These are phyloP conservation scores for Pterobdella sp. DNA, from an alignment of 2,888 invertebrate species.

Conservation along the genomic window DNA sequence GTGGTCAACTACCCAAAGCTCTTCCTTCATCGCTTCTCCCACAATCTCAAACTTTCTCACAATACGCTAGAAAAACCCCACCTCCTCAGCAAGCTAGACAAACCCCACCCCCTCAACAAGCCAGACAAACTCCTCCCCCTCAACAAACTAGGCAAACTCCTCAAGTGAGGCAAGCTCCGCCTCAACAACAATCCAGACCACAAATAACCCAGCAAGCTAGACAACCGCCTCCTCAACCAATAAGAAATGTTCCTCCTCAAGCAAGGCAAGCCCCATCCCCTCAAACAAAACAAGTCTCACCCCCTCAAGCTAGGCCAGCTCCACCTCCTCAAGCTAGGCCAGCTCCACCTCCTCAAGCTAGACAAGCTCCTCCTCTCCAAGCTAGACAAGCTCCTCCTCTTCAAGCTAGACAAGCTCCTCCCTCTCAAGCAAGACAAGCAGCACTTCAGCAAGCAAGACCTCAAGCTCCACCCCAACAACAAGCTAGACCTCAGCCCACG, in stretches of 20 bases:
- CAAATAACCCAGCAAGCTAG: neutral
- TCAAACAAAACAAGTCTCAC: too few species aligned
- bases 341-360: constrained; percentile 1
- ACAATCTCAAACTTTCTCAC: constrained; percentile 6
- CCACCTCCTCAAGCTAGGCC: constrained; percentile 14
- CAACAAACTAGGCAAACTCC: constrained; percentile 11
- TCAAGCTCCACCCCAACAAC: neutral
- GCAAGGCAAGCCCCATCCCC: neutral
- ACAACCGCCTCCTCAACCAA: constrained; percentile 8
- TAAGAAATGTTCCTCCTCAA: constrained; percentile 7
- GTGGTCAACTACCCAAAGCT: constrained; percentile 77
- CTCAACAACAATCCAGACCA: constrained; percentile 6
- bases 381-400: neutral
- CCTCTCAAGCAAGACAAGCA: constrained; percentile 1
- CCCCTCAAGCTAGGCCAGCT: neutral
- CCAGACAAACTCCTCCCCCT: neutral
- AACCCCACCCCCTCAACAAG: constrained; percentile 1
- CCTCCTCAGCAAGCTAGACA: constrained; percentile 5
- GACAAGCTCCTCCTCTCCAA: constrained; percentile 8
- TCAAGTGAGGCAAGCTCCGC: neutral
- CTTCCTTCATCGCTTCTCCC: constrained; percentile 62
- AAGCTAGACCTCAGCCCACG: neutral
- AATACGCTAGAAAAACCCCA: neutral
- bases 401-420: neutral
- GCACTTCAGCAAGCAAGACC: neutral